These are phyloP conservation scores for Coendou prehensilis DNA, from an alignment of 2,797 vertebrate species.

Conservation along the genomic window DNA sequence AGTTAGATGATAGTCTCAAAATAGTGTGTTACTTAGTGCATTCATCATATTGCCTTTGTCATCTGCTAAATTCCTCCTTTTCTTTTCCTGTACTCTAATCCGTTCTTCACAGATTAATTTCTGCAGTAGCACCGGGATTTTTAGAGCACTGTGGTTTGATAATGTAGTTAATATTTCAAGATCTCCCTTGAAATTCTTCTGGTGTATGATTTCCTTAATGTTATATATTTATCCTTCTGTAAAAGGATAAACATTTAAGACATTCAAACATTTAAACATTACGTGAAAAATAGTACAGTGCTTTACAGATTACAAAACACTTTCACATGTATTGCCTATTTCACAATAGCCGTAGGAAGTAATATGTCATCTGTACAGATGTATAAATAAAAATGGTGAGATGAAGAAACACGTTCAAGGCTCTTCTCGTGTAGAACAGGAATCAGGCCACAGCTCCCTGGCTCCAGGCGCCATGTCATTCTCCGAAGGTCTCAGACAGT, in stretches of 20 bases:
- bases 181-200: slow-evolving; percentile 41
- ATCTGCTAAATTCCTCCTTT: neutral
- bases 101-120: neutral
- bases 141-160: slow-evolving; percentile 8
- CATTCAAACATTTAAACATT: neutral
- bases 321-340: slow-evolving; percentile 1
- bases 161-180: slow-evolving; percentile 25
- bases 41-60: neutral
- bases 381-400: neutral
- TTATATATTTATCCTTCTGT: neutral
- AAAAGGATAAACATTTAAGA: neutral
- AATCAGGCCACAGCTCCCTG: slow-evolving; percentile 4
- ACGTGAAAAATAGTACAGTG: neutral
- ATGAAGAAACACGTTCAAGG: neutral
- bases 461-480: neutral
- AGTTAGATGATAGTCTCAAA: neutral
- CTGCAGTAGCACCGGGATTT: neutral
- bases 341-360: neutral
- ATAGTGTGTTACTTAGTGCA: neutral
- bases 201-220: neutral
- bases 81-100: neutral
- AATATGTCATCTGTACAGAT: neutral
- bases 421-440: neutral
- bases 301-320: neutral
- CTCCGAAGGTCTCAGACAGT: neutral